These are phyloP conservation scores for Latrodectus hesperus DNA, from an alignment of 2,888 invertebrate genomes.

Conservation along the genomic window DNA sequence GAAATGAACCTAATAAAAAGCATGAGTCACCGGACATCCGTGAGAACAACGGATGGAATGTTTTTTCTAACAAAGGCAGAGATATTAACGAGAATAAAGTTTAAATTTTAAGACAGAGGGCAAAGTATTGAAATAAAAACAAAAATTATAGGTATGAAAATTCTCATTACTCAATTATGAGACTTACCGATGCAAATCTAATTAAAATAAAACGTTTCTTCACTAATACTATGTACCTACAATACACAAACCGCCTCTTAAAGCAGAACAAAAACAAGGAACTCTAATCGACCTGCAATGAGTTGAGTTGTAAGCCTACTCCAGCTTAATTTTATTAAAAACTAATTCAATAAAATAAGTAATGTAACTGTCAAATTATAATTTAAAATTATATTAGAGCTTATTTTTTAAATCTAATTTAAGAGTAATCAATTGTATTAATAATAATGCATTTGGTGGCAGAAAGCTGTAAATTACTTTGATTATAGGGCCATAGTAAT, in stretches of 20 bases:
- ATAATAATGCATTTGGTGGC: no score
- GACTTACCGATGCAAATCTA: background rate
- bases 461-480: no score
- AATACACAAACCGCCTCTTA: background rate
- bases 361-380: no score
- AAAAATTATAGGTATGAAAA: background rate
- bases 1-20: background rate
- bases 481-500: no score
- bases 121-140: background rate
- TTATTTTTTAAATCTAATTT: no score
- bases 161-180: background rate
- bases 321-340: no score
- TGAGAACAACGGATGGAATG: background rate
- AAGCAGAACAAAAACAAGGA: constrained; percentile 3
- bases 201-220: background rate
- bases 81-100: background rate
- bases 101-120: no score
- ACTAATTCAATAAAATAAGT: no score
- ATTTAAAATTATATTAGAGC: no score
- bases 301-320: background rate
- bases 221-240: background rate
- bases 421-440: no score
- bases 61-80: background rate
- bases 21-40: constrained; percentile 5
- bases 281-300: background rate